Conservation (phyloP, 2,888 invertebrate genomes). For the Chironomus tentans region DNA sequence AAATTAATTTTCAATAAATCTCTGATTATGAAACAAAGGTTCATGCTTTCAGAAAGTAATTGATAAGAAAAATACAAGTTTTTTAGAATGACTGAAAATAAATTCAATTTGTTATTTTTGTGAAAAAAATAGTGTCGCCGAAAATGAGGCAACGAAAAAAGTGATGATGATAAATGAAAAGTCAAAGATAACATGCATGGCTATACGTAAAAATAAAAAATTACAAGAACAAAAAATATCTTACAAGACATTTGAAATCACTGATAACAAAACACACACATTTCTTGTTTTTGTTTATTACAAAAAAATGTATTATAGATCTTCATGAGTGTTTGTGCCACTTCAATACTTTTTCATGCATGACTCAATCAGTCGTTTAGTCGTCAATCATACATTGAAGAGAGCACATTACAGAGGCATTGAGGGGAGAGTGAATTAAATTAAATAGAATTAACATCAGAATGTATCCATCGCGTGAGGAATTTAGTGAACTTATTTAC, state of each 20-base stretch:
- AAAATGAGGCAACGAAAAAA: neutral
- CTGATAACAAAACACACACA: neutral
- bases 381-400: neutral
- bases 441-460: neutral
- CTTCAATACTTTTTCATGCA: neutral
- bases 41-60: too few relatives aligned
- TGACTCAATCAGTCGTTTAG: neutral
- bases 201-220: neutral
- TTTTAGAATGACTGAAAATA: neutral
- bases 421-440: neutral
- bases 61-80: neutral
- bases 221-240: neutral
- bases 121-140: neutral
- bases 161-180: neutral
- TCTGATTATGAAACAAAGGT: too few relatives aligned
- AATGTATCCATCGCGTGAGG: constrained; percentile 23
- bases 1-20: too few relatives aligned
- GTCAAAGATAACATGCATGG: neutral
- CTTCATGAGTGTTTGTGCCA: neutral
- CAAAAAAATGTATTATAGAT: neutral
- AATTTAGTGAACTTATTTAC: constrained; percentile 21
- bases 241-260: neutral
- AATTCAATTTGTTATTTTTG: neutral
- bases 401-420: neutral
- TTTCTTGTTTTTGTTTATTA: neutral